These are phyloP conservation scores for Drosophila longiperda DNA, from an alignment of 2,888 invertebrate species.

Conservation along the genomic window DNA sequence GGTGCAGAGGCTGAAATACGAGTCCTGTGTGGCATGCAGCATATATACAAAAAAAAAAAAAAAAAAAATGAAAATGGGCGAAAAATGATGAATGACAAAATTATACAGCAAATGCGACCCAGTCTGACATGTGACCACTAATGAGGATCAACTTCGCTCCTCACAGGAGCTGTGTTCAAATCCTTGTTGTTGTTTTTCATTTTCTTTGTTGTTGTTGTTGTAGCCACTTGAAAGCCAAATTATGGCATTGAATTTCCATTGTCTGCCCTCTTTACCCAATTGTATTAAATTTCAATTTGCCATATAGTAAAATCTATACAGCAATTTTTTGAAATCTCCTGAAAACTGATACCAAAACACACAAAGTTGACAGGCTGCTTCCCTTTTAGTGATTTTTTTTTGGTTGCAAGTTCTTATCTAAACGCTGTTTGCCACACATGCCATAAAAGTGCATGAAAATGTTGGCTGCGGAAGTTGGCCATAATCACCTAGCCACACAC, in stretches of 20 bases:
- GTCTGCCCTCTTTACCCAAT: conserved; percentile 24
- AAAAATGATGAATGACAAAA: conserved; percentile 81
- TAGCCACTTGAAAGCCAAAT: conserved; percentile 73
- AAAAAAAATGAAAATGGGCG: conserved; percentile 65
- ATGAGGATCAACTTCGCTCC: conserved; percentile 73
- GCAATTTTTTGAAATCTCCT: conserved; percentile 15
- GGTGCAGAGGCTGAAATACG: conserved; percentile 61
- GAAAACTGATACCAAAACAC: conserved; percentile 38
- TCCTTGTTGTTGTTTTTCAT: conserved; percentile 23
- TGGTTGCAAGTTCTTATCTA: conserved; percentile 57
- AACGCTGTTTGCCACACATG: conserved; percentile 44
- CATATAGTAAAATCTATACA: not conserved
- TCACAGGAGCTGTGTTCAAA: conserved; percentile 35
- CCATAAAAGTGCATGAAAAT: conserved; percentile 49
- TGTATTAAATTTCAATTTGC: conserved; percentile 57
- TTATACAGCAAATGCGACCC: conserved; percentile 78
- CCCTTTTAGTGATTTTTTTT: conserved; percentile 13
- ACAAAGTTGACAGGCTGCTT: conserved; percentile 12
- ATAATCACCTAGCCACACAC: conserved; percentile 41
- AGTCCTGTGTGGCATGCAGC: conserved; percentile 67
- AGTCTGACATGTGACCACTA: conserved; percentile 78
- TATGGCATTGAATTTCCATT: conserved; percentile 67
- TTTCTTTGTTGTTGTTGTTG: conserved; percentile 12
- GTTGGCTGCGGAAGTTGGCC: conserved; percentile 54
- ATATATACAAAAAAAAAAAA: conserved; percentile 7